Conservation (phyloP, 2,888 invertebrate species). For the Agonopterix subpropinquella region DNA sequence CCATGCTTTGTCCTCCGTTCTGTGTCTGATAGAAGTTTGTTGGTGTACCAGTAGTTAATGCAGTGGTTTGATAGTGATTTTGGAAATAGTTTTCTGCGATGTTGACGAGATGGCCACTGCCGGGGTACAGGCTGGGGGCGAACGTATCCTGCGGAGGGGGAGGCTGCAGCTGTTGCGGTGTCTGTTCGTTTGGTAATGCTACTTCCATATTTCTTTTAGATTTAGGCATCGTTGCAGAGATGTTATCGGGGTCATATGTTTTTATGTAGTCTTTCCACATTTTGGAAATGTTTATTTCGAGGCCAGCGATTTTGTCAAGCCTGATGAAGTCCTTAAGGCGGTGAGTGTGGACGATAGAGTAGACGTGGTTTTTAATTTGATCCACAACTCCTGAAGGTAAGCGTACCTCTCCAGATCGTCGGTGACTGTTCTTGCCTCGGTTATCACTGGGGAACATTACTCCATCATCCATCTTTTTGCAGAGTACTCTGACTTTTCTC, state of each 20-base stretch:
- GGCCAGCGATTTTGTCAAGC: constrained; percentile 70
- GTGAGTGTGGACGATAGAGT: constrained; percentile 70
- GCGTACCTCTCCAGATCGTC: constrained; percentile 68
- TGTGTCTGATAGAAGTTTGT: constrained; percentile 65
- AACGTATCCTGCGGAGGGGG: constrained; percentile 46
- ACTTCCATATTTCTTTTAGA: constrained; percentile 57
- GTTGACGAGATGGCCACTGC: constrained; percentile 64
- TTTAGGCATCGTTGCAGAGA: constrained; percentile 64
- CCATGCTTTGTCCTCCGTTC: constrained; percentile 60
- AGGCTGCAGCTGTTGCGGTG: constrained; percentile 27
- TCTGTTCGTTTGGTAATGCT: constrained; percentile 30
- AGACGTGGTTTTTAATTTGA: constrained; percentile 73
- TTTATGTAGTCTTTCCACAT: constrained; percentile 77
- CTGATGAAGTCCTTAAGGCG: constrained; percentile 70
- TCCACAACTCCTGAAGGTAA: constrained; percentile 64
- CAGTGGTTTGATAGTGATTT: constrained; percentile 60
- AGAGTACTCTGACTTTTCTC: constrained; percentile 72
- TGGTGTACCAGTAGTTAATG: constrained; percentile 42
- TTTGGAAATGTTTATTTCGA: constrained; percentile 74
- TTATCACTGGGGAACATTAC: constrained; percentile 76
- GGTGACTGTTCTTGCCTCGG: constrained; percentile 71
- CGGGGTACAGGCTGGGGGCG: constrained; percentile 51
- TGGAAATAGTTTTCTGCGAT: constrained; percentile 71
- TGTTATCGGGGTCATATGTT: constrained; percentile 70
- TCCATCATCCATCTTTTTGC: constrained; percentile 76